A percentile compares a stretch with the other conserved stretches of the same genome.
These are phyloP conservation scores for Schlechtendalia chinensis DNA, from an alignment of 1,140 invertebrate species.

Conservation along the genomic window DNA sequence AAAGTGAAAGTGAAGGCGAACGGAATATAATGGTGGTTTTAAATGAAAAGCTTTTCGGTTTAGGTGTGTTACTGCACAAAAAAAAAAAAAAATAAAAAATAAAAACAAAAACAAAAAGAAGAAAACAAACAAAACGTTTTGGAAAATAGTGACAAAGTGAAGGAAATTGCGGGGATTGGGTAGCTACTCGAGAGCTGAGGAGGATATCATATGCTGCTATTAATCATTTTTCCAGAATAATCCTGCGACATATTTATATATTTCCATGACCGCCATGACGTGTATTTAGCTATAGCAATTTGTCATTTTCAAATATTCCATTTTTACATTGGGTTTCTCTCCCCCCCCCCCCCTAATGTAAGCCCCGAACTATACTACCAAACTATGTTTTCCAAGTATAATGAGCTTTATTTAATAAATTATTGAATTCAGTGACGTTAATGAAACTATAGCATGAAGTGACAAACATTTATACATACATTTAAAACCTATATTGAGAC, in stretches of 20 bases:
- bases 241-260: conserved; percentile 43
- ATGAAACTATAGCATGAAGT: neutral
- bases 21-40: neutral
- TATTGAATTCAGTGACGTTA: conserved; percentile 10
- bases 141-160: conserved; percentile 9
- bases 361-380: neutral
- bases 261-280: conserved; percentile 31
- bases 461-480: too few relatives aligned
- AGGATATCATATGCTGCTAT: conserved; percentile 36
- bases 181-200: conserved; percentile 11
- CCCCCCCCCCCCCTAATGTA: too few relatives aligned
- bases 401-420: conserved; percentile 25
- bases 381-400: neutral
- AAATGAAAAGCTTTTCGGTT: neutral
- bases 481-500: too few relatives aligned
- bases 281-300: conserved; percentile 40
- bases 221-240: conserved; percentile 46
- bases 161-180: neutral
- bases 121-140: conserved; percentile 30
- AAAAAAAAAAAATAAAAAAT: conserved; percentile 24
- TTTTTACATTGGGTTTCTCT: conserved; percentile 15
- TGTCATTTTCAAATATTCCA: conserved; percentile 44
- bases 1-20: neutral
- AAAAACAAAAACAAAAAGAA: too few relatives aligned
- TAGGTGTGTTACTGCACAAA: neutral